Conservation (phyloP, 2,888 invertebrate species). For the Cerastis leucographa region DNA sequence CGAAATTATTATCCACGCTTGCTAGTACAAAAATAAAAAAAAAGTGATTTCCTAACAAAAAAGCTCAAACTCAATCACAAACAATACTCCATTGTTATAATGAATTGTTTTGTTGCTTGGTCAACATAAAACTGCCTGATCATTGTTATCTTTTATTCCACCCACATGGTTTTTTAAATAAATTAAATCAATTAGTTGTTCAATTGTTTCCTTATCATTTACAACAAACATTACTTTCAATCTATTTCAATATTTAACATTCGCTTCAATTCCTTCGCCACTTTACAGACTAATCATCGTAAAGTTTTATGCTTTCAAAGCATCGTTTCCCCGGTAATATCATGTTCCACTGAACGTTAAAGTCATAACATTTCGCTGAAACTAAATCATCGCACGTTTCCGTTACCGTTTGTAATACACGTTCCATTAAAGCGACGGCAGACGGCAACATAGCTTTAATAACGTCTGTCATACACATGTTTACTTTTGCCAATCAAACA, state of each 20-base stretch:
- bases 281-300: constrained; percentile 51
- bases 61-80: constrained; percentile 79
- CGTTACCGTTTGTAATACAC: constrained; percentile 79
- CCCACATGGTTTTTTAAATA: constrained; percentile 82
- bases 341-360: constrained; percentile 72
- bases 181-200: constrained; percentile 73
- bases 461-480: constrained; percentile 83
- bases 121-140: constrained; percentile 80
- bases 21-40: constrained; percentile 71
- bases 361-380: constrained; percentile 79
- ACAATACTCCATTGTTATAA: constrained; percentile 87
- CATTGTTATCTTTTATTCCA: constrained; percentile 84
- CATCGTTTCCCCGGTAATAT: constrained; percentile 68
- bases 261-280: constrained; percentile 32
- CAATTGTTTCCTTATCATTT: constrained; percentile 59
- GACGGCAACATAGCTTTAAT: constrained; percentile 79
- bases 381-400: constrained; percentile 84
- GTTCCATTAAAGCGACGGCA: constrained; percentile 83
- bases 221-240: constrained; percentile 44
- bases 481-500: constrained; percentile 87
- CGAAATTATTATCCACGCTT: constrained; percentile 72
- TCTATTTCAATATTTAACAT: constrained; percentile 43
- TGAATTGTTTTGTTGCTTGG: constrained; percentile 85
- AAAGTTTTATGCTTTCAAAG: constrained; percentile 58
- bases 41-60: constrained; percentile 81